Base-by-base conservation (phyloP, 2,888 invertebrate genomes). In the Oscheius myriophilus region DNA sequence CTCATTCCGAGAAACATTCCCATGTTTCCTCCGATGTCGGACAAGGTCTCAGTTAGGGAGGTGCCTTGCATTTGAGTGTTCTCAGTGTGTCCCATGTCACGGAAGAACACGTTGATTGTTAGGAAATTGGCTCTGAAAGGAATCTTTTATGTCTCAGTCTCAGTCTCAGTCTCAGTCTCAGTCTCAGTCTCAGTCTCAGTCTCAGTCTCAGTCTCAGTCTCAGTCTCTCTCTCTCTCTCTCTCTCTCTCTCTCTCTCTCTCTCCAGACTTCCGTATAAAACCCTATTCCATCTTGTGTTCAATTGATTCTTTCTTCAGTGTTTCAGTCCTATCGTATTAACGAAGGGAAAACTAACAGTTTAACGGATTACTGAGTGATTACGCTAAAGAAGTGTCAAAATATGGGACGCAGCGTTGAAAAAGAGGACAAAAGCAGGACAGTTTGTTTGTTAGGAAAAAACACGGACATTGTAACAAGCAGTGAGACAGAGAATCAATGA, bases 11-110 rank as follows among this genome's bases (percentile, higher is more conserved):
- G 66, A 65, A 84, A 86, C 71, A 86, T 73, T 11, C 86, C 86
- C 84, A 86, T 83, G 62, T 84, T 86, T 7, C 86, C 86, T 25
- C 86, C 86, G 66, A 86, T 84, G 74, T 85, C 82, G 72, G 76
- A 76, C 39, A 78, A 71, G 21, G 78, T 71, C 55, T 82, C 78
- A 6, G 75, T 81, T 26, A 82, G 52, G 2, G 81, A 72, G 53
- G 76, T 79, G 26, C 76, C 77, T 43, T 82, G 79, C 52, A 81
- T 72, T 67, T 84, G 84, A 25, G 70, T 73, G 70, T 84, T 84
- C 59, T 84, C 78, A 1, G 83, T 83, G 54, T 83, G 82, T 41
- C 78, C 70, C 75, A 84, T 79, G 58, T 84, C 84, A n/a, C 82
- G 78, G 69, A 78, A 84, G 67, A 81, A 84, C 21, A 84, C 79